Percentiles rank a stretch among this genome's conserved stretches.
Evolutionary conservation across 2,888 invertebrate species (phyloP).

Genomic region (Glomeris marginata): DNA sequence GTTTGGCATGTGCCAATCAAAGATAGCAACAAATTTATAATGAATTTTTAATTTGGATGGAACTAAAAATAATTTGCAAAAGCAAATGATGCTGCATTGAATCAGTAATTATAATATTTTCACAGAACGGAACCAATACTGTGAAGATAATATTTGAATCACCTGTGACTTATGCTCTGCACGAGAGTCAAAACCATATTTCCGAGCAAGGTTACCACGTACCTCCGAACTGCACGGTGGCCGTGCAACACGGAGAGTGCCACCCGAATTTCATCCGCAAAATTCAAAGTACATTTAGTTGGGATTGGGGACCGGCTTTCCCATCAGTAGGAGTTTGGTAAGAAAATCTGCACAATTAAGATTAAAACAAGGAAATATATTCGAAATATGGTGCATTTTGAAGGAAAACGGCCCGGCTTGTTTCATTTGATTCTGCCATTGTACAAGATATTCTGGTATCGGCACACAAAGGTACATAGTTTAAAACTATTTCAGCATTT

Average conservation of each 20-base stretch:
- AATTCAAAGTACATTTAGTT: slow-evolving; percentile 86
- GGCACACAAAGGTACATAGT: slow-evolving; percentile 8
- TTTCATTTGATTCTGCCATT: slow-evolving; percentile 45
- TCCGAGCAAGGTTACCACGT: slow-evolving; percentile 34
- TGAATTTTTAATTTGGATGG: neutral
- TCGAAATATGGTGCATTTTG: slow-evolving; percentile 16
- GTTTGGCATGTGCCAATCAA: no score
- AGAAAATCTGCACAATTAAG: no score
- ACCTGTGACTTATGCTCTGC: slow-evolving; percentile 43
- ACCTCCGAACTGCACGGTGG: slow-evolving; percentile 62
- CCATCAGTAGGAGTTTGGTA: slow-evolving; percentile 89
- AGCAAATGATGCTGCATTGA: no score
- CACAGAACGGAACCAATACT: slow-evolving; percentile 37
- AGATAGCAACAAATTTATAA: neutral
- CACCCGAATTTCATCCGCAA: slow-evolving; percentile 81
- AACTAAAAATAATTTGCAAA: no score
- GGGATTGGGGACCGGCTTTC: slow-evolving; percentile 96
- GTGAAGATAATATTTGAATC: slow-evolving; percentile 48
- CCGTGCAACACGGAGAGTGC: slow-evolving; percentile 69
- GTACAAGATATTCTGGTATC: slow-evolving; percentile 44
- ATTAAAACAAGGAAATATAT: neutral
- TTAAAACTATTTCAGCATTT: neutral
- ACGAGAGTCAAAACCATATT: slow-evolving; percentile 29
- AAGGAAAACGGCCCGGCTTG: slow-evolving; percentile 51
- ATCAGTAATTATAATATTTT: no score